These are phyloP conservation scores for Orchestes rusci DNA, from an alignment of 2,888 invertebrate species.

Conservation along the genomic window DNA sequence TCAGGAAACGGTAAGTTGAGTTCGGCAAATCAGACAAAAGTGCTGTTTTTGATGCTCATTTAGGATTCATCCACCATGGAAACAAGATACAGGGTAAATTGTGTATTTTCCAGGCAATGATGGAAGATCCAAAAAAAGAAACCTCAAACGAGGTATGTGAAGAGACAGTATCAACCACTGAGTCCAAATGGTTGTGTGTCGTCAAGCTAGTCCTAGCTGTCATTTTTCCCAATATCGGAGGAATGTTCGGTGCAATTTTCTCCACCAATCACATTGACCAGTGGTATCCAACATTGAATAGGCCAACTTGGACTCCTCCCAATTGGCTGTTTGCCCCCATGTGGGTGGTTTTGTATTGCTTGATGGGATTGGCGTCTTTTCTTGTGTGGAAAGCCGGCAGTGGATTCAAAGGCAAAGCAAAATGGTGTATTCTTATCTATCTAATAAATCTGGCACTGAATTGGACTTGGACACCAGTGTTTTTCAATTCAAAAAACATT, in stretches of 20 bases:
- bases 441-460: slow-evolving; percentile 6
- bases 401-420: slow-evolving; percentile 53
- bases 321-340: slow-evolving; percentile 70
- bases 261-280: slow-evolving; percentile 53
- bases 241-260: slow-evolving; percentile 55
- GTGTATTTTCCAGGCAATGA: too few relatives aligned
- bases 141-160: too few relatives aligned
- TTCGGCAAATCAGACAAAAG: too few relatives aligned
- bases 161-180: too few relatives aligned
- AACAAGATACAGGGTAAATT: too few relatives aligned
- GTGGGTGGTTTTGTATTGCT: slow-evolving; percentile 69
- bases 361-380: slow-evolving; percentile 80
- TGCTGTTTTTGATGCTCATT: too few relatives aligned
- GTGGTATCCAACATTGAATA: slow-evolving; percentile 68
- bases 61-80: too few relatives aligned
- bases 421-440: slow-evolving; percentile 9
- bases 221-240: slow-evolving; percentile 63
- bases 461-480: slow-evolving; percentile 9
- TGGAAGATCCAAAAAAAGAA: too few relatives aligned
- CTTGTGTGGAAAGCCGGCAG: slow-evolving; percentile 69
- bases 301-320: slow-evolving; percentile 71
- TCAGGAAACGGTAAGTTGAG: too few relatives aligned
- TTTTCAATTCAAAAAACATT: slow-evolving; percentile 5
- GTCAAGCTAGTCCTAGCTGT: slow-evolving; percentile 28
- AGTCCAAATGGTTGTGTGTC: neutral